Evolutionary conservation across 2,797 vertebrate genomes (phyloP).

Genomic region (Diplodus sargus): DNA sequence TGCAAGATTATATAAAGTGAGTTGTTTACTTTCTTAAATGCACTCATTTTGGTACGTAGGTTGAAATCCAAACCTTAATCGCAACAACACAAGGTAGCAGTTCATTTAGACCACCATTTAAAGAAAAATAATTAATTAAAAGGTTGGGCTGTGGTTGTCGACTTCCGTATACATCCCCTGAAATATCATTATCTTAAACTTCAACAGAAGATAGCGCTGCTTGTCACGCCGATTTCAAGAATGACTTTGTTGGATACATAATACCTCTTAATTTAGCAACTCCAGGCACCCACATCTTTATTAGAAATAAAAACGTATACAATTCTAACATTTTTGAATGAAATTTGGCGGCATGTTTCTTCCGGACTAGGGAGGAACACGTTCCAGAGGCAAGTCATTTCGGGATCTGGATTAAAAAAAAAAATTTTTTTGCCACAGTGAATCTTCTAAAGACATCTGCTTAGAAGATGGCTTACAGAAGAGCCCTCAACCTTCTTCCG

Average conservation of each 20-base stretch:
- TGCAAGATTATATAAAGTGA: not conserved
- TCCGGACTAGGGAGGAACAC: not conserved
- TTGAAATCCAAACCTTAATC: not conserved
- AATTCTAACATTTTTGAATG: not conserved
- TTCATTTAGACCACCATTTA: not conserved
- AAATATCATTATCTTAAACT: fast-evolving
- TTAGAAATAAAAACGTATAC: not conserved
- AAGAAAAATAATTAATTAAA: no score
- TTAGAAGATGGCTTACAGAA: conserved; percentile 65
- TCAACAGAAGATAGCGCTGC: not conserved
- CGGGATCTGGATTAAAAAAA: no score
- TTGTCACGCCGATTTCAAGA: not conserved
- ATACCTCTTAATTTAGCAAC: fast-evolving
- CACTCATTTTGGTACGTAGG: not conserved
- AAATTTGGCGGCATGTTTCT: not conserved
- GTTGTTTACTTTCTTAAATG: conserved; percentile 1
- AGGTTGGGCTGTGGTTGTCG: not conserved
- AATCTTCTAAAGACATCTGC: not conserved
- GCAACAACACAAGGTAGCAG: not conserved
- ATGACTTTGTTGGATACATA: fast-evolving
- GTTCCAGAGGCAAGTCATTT: not conserved
- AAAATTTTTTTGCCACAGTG: not conserved
- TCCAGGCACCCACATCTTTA: fast-evolving
- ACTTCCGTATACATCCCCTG: no score
- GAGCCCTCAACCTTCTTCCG: conserved; percentile 32